phyloP scores from a whole-genome alignment of 2,888 invertebrate genomes.

The Eupithecia abbreviata region DNA sequence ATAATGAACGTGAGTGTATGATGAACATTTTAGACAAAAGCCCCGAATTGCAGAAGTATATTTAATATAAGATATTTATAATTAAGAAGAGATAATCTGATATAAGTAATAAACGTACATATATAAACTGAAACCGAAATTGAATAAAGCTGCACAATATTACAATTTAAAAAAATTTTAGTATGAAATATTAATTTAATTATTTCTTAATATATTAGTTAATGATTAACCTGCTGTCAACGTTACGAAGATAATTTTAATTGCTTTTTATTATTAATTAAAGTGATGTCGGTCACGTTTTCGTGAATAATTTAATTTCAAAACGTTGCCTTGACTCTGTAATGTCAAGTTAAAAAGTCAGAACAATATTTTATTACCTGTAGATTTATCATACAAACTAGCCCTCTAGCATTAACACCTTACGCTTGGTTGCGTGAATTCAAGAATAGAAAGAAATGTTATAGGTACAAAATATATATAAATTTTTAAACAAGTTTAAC shows the following conservation, averaged over 20 bases:
- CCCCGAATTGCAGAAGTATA: not conserved
- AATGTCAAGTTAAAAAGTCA: slow-evolving; percentile 20
- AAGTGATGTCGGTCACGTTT: slow-evolving; percentile 24
- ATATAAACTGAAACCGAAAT: too few relatives aligned
- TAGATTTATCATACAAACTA: not conserved
- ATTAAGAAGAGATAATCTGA: too few relatives aligned
- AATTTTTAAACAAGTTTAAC: too few relatives aligned
- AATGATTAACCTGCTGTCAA: slow-evolving; percentile 17
- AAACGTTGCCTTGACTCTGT: slow-evolving; percentile 24
- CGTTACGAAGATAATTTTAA: slow-evolving; percentile 18
- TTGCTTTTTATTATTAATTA: slow-evolving; percentile 19
- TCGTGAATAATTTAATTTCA: slow-evolving; percentile 23
- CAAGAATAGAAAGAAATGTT: not conserved
- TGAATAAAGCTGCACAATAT: too few relatives aligned
- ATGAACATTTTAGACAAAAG: slow-evolving; percentile 14
- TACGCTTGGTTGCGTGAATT: too few relatives aligned
- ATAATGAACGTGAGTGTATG: slow-evolving; percentile 36
- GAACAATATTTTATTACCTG: not conserved
- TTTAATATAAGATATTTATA: too few relatives aligned
- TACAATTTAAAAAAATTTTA: too few relatives aligned
- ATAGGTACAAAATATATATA: not conserved
- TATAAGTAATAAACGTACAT: too few relatives aligned
- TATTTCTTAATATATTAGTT: too few relatives aligned
- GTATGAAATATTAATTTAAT: too few relatives aligned
- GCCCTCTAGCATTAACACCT: not conserved